Conservation (phyloP, 2,797 vertebrate genomes). For the Anisognathus igniventris region DNA sequence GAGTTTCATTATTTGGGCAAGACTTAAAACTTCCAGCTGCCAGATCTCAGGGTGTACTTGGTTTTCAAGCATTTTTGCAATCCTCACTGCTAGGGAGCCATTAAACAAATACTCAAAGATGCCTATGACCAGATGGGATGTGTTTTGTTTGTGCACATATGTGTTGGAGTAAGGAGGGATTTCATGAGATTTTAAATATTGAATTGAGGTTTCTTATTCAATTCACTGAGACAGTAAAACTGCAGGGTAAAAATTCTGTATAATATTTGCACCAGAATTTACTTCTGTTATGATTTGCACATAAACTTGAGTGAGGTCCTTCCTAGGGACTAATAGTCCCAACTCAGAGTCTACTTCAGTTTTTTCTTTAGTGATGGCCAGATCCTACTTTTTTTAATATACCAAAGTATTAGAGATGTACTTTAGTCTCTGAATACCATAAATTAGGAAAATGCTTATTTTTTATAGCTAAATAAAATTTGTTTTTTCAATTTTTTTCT, state of each 20-base stretch:
- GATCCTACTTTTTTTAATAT: not conserved
- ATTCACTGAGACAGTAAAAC: not conserved
- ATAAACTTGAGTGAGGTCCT: not conserved
- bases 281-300: not conserved
- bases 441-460: slow-evolving; percentile 2
- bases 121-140: not conserved
- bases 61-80: not conserved
- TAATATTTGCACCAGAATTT: not conserved
- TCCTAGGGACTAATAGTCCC: not conserved
- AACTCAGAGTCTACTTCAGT: not conserved
- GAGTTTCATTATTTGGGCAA: not conserved
- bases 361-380: not conserved
- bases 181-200: not conserved
- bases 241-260: not conserved
- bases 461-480: not conserved
- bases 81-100: not conserved
- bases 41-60: not conserved
- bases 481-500: not conserved
- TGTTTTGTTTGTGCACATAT: fast-evolving
- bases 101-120: not conserved
- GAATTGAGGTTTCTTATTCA: not conserved
- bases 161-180: not conserved
- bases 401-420: not conserved
- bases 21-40: not conserved
- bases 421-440: not conserved